Base-by-base conservation (phyloP, 2,797 vertebrate species). In the Rhodeus uyekii region DNA sequence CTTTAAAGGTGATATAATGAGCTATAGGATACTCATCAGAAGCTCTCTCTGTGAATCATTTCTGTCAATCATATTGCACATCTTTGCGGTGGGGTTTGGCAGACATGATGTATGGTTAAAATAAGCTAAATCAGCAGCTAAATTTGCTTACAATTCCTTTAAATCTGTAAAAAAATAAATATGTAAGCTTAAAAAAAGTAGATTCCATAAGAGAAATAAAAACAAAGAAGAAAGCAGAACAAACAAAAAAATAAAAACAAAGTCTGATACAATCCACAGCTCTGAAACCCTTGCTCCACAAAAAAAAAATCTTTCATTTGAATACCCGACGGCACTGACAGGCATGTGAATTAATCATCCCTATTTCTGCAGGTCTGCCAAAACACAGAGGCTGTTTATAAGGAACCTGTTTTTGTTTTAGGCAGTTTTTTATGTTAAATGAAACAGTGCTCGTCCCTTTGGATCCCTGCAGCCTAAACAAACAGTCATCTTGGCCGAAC, bases 151-250 rank as follows among this genome's bases (percentile, higher is more conserved):
- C 2, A 60, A 14, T 13, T 7, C 5, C 13, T 29, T 44, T 46
- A 71, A 46, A 29, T 42, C 24, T 71, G 19, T 36, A 24, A 14
- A 53, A 18, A 0, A 63, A 42, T 5, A 19, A 34, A 68, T n/a
- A 55, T 44, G 96, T 9, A n/a, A 32, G 46, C 58, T n/a, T 58
- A 95, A 96, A 97, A 61, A 14, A 19, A 85, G 86, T 83, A 3
- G 5, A 29, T 29, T 16, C 2, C 24, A 7, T 16, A 60, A 60
- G 24, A 29, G 55, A 5, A 0, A 34, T 12, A 19, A 19, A 3
- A 39, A 27, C n/a, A 50, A 10, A 55, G 3, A 63, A 14, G 60
- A 74, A 36, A 44, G 29, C 44, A 42, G 60, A 34, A 68, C 5
- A 60, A 58, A 72, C 46, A 80, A 58, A 75, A 36, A 73, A 19